phyloP scores from a whole-genome alignment of 1,140 invertebrate genomes.

The Drosophila repleta region DNA sequence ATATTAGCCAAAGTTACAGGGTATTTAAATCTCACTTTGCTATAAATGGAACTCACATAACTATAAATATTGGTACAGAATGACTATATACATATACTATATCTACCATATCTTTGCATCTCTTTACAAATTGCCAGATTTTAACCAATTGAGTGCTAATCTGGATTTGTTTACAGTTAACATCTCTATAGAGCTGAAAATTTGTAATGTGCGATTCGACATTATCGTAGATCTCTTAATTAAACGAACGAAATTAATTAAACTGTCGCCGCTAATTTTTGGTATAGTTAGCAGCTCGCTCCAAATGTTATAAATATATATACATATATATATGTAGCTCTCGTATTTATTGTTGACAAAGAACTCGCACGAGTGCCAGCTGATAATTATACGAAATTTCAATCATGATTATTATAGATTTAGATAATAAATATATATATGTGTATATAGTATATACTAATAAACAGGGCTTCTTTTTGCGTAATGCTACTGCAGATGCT shows the following conservation, averaged over 20 bases:
- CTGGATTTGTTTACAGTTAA: constrained; percentile 3
- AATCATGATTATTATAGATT: constrained; percentile 46
- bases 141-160: constrained; percentile 9
- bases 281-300: constrained; percentile 2
- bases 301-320: background rate
- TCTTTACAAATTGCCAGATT: background rate
- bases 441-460: background rate
- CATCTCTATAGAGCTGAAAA: background rate
- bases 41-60: too few relatives aligned
- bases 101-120: background rate
- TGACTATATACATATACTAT: background rate
- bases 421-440: constrained; percentile 32
- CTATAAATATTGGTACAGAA: background rate
- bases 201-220: background rate
- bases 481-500: constrained; percentile 2
- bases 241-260: background rate
- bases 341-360: constrained; percentile 5
- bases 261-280: constrained; percentile 13
- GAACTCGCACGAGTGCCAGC: constrained; percentile 7
- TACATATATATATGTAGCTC: background rate
- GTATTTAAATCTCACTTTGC: too few relatives aligned
- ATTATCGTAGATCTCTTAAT: constrained; percentile 9
- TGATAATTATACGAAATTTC: constrained; percentile 43
- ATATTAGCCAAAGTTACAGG: too few relatives aligned
- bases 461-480: constrained; percentile 3